A percentile compares a stretch with the other conserved stretches of the same genome.
Conservation (phyloP, 2,797 vertebrate species). For the Malacoctenus gilli region DNA sequence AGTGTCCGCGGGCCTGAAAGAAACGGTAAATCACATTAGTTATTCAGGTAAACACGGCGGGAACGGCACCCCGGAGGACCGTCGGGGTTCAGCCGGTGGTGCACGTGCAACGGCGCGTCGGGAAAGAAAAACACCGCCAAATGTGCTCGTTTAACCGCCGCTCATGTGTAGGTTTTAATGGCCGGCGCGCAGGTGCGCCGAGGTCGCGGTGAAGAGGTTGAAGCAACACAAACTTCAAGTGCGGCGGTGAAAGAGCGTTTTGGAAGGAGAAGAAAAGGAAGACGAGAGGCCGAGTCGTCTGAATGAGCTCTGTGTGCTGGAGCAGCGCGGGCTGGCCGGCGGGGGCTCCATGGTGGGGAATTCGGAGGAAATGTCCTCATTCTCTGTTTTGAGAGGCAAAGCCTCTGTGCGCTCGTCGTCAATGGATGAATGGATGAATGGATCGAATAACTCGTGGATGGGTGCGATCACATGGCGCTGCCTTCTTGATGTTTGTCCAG, state of each 20-base stretch:
- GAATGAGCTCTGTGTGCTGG: conserved; percentile 57
- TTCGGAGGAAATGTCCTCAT: conserved; percentile 68
- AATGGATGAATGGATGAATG: too few species aligned
- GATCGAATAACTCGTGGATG: too few species aligned
- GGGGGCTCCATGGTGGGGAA: conserved; percentile 40
- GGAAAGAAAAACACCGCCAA: conserved; percentile 62
- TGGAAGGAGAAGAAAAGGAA: not conserved
- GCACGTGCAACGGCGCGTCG: conserved; percentile 13
- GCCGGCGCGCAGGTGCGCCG: conserved; percentile 57
- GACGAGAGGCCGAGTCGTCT: conserved; percentile 41
- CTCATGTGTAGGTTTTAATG: conserved; percentile 66
- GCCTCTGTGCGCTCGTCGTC: conserved; percentile 24
- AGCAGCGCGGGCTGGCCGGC: conserved; percentile 50
- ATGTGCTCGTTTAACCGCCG: conserved; percentile 53
- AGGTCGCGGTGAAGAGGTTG: conserved; percentile 39
- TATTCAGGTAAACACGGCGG: conserved; percentile 63
- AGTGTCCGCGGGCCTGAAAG: conserved; percentile 47
- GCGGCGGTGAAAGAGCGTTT: not conserved
- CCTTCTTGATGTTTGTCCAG: too few species aligned
- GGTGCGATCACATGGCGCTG: too few species aligned
- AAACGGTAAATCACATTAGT: conserved; percentile 64
- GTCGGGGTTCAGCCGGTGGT: conserved; percentile 45
- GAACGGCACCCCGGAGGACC: conserved; percentile 58
- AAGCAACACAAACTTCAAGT: conserved; percentile 22
- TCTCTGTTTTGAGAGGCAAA: conserved; percentile 63